Base-by-base conservation (phyloP, 2,797 vertebrate species). In the Thripadectes ignobilis region DNA sequence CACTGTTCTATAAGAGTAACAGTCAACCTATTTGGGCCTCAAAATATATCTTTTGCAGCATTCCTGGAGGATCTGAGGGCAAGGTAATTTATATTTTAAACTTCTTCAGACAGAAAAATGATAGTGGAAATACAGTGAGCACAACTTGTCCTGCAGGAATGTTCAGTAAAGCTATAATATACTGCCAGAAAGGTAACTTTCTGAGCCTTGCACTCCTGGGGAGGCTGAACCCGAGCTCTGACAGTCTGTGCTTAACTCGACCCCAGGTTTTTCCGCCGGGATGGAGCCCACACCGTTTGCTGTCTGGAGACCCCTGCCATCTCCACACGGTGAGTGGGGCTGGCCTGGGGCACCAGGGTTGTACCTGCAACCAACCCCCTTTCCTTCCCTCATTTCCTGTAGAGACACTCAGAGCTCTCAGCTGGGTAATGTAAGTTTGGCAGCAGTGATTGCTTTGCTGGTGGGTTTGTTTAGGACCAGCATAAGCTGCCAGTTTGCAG, bases 211-310 rank as follows among this genome's bases (percentile, higher is more conserved):
- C 86, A 18, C 73, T 69, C 36, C 41, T 30, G 77, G 48, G n/a
- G 76, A 59, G 87, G 85, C 92, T 94, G 36, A 73, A 5, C 76
- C 49, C 32, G 7, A 61, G 94, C 86, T 93, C 82, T 97, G 96
- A 76, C 85, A 57, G 62, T 89, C 84, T 93, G 41, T 94, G 92
- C 95, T 95, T 86, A 85, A 84, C 95, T 93, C 79, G 46, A 95
- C 80, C 77, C 67, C 96, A 97, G 97, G 89, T 97, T 97, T 54
- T 97, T 97, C 97, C 94, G 97, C 63, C 69, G 96, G 91, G 97
- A 97, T 97, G 97, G 97, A 97, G 97, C 96, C n/a, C 97, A 97
- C 66, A 84, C 97, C 14, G 97, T 97, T 36, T 97, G 97, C 97
- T 95, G 97, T 91, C 93, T 97, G 97, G 97, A 97, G 96, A 97